Evolutionary conservation across 92 coral and sea anemone genomes (phyloP).

Genomic region (Epizoanthus rinbou): DNA sequence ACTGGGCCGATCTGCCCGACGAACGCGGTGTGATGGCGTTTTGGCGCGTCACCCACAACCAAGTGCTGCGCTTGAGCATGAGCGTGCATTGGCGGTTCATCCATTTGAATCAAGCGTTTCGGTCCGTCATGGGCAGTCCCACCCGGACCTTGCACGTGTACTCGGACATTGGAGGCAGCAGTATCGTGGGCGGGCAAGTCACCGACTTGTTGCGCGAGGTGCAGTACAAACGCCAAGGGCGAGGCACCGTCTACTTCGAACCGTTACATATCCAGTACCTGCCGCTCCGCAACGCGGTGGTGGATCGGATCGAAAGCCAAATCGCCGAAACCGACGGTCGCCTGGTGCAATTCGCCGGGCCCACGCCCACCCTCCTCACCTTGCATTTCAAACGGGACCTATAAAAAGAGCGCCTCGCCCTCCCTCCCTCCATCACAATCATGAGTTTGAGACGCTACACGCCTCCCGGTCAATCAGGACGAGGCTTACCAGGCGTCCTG

Average conservation of each 20-base stretch:
- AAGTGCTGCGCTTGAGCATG: conserved; percentile 39
- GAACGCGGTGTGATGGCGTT: not conserved
- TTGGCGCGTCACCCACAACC: conserved; percentile 11
- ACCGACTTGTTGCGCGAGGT: conserved; percentile 43
- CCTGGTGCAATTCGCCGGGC: not conserved
- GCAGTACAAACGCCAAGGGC: conserved; percentile 6
- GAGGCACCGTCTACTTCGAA: conserved; percentile 21
- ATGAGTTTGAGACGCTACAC: conserved; percentile 34
- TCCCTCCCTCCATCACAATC: not conserved
- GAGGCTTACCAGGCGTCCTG: conserved; percentile 44
- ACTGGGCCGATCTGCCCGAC: conserved; percentile 18
- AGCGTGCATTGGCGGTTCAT: conserved; percentile 46
- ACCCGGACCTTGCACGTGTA: conserved; percentile 25
- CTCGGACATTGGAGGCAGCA: conserved; percentile 39
- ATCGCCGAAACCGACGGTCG: conserved; percentile 14
- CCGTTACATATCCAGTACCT: conserved; percentile 13
- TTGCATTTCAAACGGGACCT: conserved; percentile 17
- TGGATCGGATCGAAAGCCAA: conserved; percentile 8
- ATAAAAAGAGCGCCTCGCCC: not conserved
- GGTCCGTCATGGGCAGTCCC: conserved; percentile 34
- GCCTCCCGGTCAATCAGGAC: conserved; percentile 44
- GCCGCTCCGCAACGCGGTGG: conserved; percentile 5
- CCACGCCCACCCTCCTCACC: conserved; percentile 14
- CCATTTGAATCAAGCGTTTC: conserved; percentile 44
- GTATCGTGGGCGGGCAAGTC: conserved; percentile 49